Base-by-base conservation (phyloP, 2,888 invertebrate species). In the Phengaris alcon region DNA sequence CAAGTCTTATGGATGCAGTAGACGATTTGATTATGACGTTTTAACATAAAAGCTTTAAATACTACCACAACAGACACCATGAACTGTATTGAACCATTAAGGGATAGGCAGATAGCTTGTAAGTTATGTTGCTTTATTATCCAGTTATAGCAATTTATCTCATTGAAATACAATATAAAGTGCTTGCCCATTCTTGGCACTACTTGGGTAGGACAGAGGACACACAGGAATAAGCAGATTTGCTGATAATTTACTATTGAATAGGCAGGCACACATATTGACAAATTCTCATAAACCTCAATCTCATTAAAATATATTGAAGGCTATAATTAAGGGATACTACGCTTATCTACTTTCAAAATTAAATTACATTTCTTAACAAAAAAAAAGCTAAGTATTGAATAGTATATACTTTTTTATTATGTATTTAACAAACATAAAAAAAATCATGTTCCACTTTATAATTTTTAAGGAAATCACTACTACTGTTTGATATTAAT, bases 1-100 rank as follows among this genome's bases (percentile, higher is more conserved):
- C 93, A n/a, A 93, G 93, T 78, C 90, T 96, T 2, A 93, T 95
- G 88, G 95, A 95, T 78, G 95, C 95, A n/a, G 94, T 96, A 46
- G 95, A 95, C 80, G 88, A 87, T 75, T 86, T 96, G 44, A 94
- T 94, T 76, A 82, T 85, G 13, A 81, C 80, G 51, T 79, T 79
- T 74, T 80, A 79, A 77, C 59, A 70, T 13, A 48, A 69, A 8
- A 15, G 6, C 12, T 68, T 22, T 73, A 54, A 35, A 35, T 54
- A 35, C 35, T 5, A 55, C 10, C 44, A 9, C n/a, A 35, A 5
- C 35, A 13, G 54, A 54, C 35, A 44, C 13, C 64, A 44, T 64
- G 15, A 69, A 35, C 64, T 64, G 35, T 64, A 64, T 64, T 64
- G 64, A 35, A 48, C 46, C 69, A 46, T 69, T 48, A 48, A 9